Evolutionary conservation across 2,113 vertebrate species (phyloP), one percentile per base, ranked within the genome.

Genomic region (Siphamia tubifer): DNA sequence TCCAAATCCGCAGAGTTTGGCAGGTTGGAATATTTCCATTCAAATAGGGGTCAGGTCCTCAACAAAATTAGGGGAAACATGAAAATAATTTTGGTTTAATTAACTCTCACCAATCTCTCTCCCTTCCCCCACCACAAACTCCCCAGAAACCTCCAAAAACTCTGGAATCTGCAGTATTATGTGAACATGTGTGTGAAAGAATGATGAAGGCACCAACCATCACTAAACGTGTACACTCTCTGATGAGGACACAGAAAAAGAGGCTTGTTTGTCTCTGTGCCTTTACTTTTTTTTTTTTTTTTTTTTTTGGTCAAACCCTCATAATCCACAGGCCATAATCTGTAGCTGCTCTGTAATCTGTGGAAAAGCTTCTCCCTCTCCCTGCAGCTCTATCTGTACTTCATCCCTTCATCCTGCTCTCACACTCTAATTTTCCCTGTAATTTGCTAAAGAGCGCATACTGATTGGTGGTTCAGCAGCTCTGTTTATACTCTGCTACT

Each of bases 301-400:
- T 79, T 80, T 68, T 54, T 65, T 77, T 68, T 77, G 39, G 63
- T 86, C 76, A 68, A 80, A 85, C 70, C 78, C 85, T 77, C 64
- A 68, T 90, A 89, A 90, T 89, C 87, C 89, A 82, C 25, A 15
- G 69, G 64, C 77, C 49, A 28, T 89, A 90, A 90, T 88, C 89
- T 88, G 82, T 61, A 32, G 82, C 74, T 67, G 79, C 57, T 79
- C 80, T 78, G 69, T 90, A 90, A 90, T 90, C 89, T 88, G 85
- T 42, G 51, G 68, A 62, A 87, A 88, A 89, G 83, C 87, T 82
- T 74, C 75, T 72, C 78, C 60, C 79, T 81, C 40, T 74, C 78
- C 42, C 79, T 60, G 54, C 76, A 52, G 79, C 81, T 78, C 65
- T 60, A 74, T 81, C 74, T 64, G 74, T 55, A 68, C 67, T 81